Percentiles rank a stretch among this genome's conserved stretches.
Conservation (phyloP, 2,888 invertebrate genomes). For the Caprella mutica region DNA sequence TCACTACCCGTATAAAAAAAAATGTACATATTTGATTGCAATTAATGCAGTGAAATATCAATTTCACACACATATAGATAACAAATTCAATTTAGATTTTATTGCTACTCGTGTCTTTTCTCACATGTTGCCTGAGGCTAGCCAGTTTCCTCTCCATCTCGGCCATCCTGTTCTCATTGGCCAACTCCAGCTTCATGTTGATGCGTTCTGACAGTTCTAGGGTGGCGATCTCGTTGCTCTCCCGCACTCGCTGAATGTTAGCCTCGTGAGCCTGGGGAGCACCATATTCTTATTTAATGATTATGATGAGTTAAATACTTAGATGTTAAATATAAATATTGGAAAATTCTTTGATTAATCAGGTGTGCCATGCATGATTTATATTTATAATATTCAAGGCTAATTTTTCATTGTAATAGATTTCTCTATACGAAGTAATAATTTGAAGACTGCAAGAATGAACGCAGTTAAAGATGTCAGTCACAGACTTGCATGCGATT, state of each 20-base stretch:
- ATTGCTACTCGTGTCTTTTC: conserved; percentile 41
- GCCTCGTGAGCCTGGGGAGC: conserved; percentile 3
- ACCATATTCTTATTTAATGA: neutral
- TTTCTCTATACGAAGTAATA: neutral
- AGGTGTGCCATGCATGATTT: no score
- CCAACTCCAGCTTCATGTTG: conserved; percentile 62
- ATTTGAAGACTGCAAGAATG: neutral
- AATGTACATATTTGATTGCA: no score
- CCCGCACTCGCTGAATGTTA: conserved; percentile 54
- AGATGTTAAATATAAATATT: no score
- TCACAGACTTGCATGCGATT: no score
- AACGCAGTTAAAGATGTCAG: neutral
- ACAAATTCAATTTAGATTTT: conserved; percentile 20
- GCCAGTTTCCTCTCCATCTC: conserved; percentile 76
- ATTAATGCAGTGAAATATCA: neutral
- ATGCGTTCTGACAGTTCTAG: conserved; percentile 57
- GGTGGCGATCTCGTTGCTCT: conserved; percentile 55
- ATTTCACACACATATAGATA: conserved; percentile 1
- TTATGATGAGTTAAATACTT: neutral
- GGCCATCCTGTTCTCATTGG: conserved; percentile 70
- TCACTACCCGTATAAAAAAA: no score
- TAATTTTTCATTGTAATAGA: neutral
- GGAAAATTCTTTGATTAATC: no score
- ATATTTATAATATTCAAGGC: no score
- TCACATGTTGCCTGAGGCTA: conserved; percentile 70